These are phyloP conservation scores for Drosophila elegans DNA, from an alignment of 1,140 invertebrate species.

Conservation along the genomic window DNA sequence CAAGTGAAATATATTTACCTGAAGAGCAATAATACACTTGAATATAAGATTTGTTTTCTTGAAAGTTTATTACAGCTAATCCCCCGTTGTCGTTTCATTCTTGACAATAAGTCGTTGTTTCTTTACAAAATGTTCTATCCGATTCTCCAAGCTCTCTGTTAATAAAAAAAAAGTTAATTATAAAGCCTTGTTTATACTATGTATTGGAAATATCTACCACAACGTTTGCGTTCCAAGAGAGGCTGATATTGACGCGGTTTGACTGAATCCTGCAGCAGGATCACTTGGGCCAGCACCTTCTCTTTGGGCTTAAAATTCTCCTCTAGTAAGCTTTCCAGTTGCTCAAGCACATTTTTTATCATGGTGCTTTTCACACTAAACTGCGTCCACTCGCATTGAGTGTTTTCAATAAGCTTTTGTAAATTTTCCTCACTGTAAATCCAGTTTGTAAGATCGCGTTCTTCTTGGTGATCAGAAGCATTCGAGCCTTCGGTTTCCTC, in stretches of 20 bases:
- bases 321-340: constrained; percentile 85
- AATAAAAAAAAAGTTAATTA: constrained; percentile 35
- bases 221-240: constrained; percentile 90
- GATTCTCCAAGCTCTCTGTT: constrained; percentile 90
- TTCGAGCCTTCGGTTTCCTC: neutral
- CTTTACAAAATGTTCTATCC: constrained; percentile 90
- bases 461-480: neutral
- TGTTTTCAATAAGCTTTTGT: constrained; percentile 86
- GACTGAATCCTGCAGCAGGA: constrained; percentile 89
- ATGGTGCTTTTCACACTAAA: constrained; percentile 91
- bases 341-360: constrained; percentile 89
- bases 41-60: neutral
- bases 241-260: constrained; percentile 89
- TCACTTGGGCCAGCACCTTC: constrained; percentile 85
- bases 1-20: constrained; percentile 41
- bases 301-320: constrained; percentile 50
- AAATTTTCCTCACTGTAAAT: constrained; percentile 88
- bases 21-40: neutral
- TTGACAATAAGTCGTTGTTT: constrained; percentile 84
- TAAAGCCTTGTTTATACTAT: neutral
- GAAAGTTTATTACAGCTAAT: neutral
- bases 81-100: constrained; percentile 2
- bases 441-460: constrained; percentile 86
- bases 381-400: constrained; percentile 91
- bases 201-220: constrained; percentile 86